Evolutionary conservation across 2,113 vertebrate species (phyloP).

Genomic region (Poicephalus gulielmi): DNA sequence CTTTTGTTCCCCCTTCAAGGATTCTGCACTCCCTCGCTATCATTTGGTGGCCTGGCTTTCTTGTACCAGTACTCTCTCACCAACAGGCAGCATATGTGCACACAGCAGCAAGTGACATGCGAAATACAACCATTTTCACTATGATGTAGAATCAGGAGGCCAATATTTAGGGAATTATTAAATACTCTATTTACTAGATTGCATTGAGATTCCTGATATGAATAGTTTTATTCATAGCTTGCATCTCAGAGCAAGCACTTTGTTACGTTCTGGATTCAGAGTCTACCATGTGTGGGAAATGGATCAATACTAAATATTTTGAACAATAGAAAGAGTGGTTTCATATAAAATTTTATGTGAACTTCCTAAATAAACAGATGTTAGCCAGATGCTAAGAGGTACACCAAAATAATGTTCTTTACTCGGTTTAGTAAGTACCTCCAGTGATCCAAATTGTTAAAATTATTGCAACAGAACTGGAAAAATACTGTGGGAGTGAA

Average conservation of each 20-base stretch:
- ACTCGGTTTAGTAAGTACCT: not conserved
- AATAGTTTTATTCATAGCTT: not conserved
- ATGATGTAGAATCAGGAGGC: not conserved
- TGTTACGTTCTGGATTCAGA: not conserved
- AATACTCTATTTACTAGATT: not conserved
- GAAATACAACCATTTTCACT: rapidly evolving
- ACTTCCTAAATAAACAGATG: not conserved
- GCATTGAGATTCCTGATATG: not conserved
- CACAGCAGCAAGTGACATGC: not conserved
- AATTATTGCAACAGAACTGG: not conserved
- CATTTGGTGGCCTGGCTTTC: not conserved
- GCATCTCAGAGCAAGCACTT: not conserved
- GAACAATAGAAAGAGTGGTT: not conserved
- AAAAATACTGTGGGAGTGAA: not conserved
- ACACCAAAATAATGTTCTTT: not conserved
- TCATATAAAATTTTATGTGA: not conserved
- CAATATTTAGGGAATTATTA: not conserved
- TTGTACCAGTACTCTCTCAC: not conserved
- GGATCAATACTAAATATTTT: not conserved
- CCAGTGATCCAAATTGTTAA: not conserved
- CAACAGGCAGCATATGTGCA: not conserved
- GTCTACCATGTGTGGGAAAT: not conserved
- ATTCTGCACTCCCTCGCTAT: not conserved
- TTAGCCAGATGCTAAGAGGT: not conserved
- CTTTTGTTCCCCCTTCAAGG: not conserved